Base-by-base conservation (phyloP, 2,888 invertebrate species). In the Polylopha cassiicola region DNA sequence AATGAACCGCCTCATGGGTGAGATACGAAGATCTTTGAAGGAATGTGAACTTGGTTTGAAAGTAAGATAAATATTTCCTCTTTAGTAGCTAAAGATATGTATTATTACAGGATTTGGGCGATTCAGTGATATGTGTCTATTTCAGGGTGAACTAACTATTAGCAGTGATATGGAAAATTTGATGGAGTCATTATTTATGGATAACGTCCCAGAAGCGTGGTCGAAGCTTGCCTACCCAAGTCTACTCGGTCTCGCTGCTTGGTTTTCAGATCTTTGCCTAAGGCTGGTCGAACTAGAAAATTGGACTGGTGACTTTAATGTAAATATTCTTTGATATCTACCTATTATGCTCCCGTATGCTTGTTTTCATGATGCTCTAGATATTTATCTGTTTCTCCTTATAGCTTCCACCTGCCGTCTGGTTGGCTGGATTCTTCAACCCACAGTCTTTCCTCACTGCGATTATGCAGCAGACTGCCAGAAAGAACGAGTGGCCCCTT, bases 361-460 rank as follows among this genome's bases (percentile, higher is more conserved):
- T n/a, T n/a, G n/a, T 5, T 4, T 1, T 16, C 4, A 7, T 26
- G 6, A 20, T 11, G 9, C n/a, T 6, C 3, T 37, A 21, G 3
- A 5, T 23, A 16, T 23, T 8, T 15, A 29, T 26, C 4, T 26
- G 7, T n/a, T n/a, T 9, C n/a, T 30, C 2, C 13, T 32, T 2
- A 30, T 60, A 92, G 86, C 84, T 97, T 51, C 97, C 97, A 0
- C 87, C 95, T 0, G 90, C 94, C 0, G 93, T 97, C 7, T 98
- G 98, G 98, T 82, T 98, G 34, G 95, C 93, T 5, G 98, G 97
- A 4, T 96, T 98, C 75, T 98, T 98, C 84, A 98, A 98, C 81
- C 98, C 98, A 0, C 98, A 98, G 75, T 97, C 97, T 5, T 96
- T 98, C 77, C 84, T 98, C 17, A 98, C 98, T 0, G 98, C 98